Evolutionary conservation across 2,113 vertebrate genomes (phyloP), one percentile per base, ranked within the genome.

Genomic region (Tiliqua scincoides): DNA sequence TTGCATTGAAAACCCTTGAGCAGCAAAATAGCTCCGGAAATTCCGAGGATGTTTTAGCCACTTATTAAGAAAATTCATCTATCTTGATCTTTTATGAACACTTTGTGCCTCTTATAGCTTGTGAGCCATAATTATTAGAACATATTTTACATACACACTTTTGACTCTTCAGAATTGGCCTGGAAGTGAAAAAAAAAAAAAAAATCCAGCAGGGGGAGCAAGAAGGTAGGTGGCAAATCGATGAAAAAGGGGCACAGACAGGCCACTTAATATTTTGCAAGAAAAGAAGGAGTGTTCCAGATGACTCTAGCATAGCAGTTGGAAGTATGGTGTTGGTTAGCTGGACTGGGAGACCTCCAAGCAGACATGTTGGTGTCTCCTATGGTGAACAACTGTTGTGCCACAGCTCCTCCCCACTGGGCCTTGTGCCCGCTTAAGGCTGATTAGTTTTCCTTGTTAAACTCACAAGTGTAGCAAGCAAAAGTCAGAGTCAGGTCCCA

Each of bases 21-120:
- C 89, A 87, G 93, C 91, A 95, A 96, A 95, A 94, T 94, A 95
- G 83, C 78, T 88, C 91, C 73, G 81, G 93, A 97, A 95, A 95
- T 93, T 87, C 93, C 79, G 71, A 94, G 91, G 92, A 93, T 96
- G 79, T 95, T 96, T 96, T 93, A 97, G 90, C 84, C 87, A 94
- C 92, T 96, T 96, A 94, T 95, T 95, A 96, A 96, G 95, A 95
- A 96, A 95, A 95, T 95, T 95, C 87, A 89, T 94, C 90, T 92
- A 23, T 92, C 91, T 93, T 94, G 90, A 94, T 94, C 94, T 94
- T 95, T 94, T 88, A 87, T 87, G 83, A 94, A 91, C 75, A 71
- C 65, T 89, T 89, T 87, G 61, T 37, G 85, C 85, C 57, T 94
- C 84, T 90, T 93, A 88, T 81, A 65, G 85, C 78, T 43, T 70